Conservation (phyloP, 2,888 invertebrate genomes). For the Ferdinandea cuprea region DNA sequence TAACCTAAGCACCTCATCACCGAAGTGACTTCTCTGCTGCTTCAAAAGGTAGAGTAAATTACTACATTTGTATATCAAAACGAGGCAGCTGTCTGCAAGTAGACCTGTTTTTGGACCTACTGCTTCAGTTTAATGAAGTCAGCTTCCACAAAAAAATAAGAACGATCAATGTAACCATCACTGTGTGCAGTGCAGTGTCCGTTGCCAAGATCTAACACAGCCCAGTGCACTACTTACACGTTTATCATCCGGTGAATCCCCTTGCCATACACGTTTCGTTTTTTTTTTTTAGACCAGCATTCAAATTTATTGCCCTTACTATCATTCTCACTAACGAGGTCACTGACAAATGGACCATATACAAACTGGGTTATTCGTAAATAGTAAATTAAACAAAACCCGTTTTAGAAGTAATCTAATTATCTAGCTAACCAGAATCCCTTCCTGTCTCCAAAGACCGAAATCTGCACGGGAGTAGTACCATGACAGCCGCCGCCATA, state of each 20-base stretch:
- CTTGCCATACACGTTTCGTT: constrained; percentile 12
- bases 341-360: constrained; percentile 20
- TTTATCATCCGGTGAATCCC: not conserved
- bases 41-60: too few relatives aligned
- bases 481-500: not conserved
- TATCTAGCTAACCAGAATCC: constrained; percentile 8
- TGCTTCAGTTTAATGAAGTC: too few relatives aligned
- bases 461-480: not conserved
- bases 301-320: constrained; percentile 33
- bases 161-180: too few relatives aligned
- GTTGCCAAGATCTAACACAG: not conserved
- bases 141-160: too few relatives aligned
- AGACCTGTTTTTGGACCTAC: too few relatives aligned
- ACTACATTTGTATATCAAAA: too few relatives aligned
- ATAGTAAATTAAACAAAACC: constrained; percentile 16
- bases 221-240: not conserved
- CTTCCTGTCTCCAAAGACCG: not conserved
- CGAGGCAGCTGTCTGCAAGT: too few relatives aligned
- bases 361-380: constrained; percentile 40
- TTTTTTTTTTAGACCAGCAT: not conserved
- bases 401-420: not conserved
- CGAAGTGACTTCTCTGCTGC: too few relatives aligned
- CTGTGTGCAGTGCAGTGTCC: too few relatives aligned
- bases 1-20: too few relatives aligned
- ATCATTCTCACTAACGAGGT: constrained; percentile 43